Percentiles rank a stretch among this genome's conserved stretches.
Evolutionary conservation across 2,888 invertebrate genomes (phyloP).

Genomic region (Protodeltote pygarga): DNA sequence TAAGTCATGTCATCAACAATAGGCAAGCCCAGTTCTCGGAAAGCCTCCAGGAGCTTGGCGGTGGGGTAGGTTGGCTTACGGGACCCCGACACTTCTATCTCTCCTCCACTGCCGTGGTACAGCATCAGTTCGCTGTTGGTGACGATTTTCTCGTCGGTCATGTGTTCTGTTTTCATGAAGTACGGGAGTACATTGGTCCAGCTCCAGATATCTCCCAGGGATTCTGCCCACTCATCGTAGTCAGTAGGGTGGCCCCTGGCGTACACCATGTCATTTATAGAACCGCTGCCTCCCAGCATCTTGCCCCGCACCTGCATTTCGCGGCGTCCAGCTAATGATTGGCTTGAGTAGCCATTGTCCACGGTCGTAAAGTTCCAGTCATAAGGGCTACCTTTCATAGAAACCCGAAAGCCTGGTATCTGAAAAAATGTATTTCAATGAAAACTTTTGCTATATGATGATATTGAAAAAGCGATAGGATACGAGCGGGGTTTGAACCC

Average conservation of each 20-base stretch:
- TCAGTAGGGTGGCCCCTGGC: conserved; percentile 72
- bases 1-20: conserved; percentile 75
- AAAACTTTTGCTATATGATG: no score
- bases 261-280: conserved; percentile 78
- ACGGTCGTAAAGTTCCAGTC: conserved; percentile 78
- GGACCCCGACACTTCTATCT: conserved; percentile 69
- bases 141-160: conserved; percentile 69
- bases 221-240: conserved; percentile 72
- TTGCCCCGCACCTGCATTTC: conserved; percentile 72
- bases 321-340: conserved; percentile 60
- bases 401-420: conserved; percentile 67
- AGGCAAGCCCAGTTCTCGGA: conserved; percentile 66
- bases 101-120: conserved; percentile 66
- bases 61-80: conserved; percentile 50
- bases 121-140: conserved; percentile 60
- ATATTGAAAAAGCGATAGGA: no score
- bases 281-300: conserved; percentile 76
- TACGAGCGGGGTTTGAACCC: no score
- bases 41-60: conserved; percentile 63
- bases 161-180: conserved; percentile 73
- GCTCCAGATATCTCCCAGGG: conserved; percentile 63
- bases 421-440: no score
- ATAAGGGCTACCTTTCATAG: conserved; percentile 58
- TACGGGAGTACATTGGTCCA: conserved; percentile 70
- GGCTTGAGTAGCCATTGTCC: conserved; percentile 64